Evolutionary conservation across 2,888 invertebrate genomes (phyloP).

Genomic region (Trichopria drosophilae): DNA sequence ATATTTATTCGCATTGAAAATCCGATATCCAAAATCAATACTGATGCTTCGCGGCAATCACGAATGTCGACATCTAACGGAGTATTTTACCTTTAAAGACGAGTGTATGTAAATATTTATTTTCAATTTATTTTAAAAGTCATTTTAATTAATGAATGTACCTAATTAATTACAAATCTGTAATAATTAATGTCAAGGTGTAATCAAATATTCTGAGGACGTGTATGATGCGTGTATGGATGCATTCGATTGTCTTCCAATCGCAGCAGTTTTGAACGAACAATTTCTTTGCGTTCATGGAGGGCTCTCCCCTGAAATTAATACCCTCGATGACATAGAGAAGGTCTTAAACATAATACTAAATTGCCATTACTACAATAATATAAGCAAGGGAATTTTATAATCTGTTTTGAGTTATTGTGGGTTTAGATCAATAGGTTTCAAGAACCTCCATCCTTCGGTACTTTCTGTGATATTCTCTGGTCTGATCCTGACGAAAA

Average conservation of each 20-base stretch:
- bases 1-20: not conserved
- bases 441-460: constrained; percentile 24
- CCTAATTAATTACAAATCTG: too few relatives aligned
- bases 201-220: constrained; percentile 12
- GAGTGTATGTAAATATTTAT: too few relatives aligned
- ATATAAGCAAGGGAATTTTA: not conserved
- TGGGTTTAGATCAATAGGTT: constrained; percentile 20
- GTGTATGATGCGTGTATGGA: constrained; percentile 26
- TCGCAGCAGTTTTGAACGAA: constrained; percentile 26
- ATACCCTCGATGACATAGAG: constrained; percentile 8
- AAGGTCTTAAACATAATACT: not conserved
- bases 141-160: too few relatives aligned
- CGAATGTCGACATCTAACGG: constrained; percentile 3
- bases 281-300: constrained; percentile 29
- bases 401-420: not conserved
- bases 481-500: constrained; percentile 26
- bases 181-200: too few relatives aligned
- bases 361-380: not conserved
- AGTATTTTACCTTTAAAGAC: not conserved
- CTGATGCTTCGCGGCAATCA: constrained; percentile 1
- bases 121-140: too few relatives aligned
- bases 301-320: constrained; percentile 25
- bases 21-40: not conserved
- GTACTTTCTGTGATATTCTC: constrained; percentile 25
- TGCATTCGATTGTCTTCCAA: constrained; percentile 29